Evolutionary conservation across 2,113 vertebrate genomes (phyloP).

Genomic region (Nothocercus nigrocapillus): DNA sequence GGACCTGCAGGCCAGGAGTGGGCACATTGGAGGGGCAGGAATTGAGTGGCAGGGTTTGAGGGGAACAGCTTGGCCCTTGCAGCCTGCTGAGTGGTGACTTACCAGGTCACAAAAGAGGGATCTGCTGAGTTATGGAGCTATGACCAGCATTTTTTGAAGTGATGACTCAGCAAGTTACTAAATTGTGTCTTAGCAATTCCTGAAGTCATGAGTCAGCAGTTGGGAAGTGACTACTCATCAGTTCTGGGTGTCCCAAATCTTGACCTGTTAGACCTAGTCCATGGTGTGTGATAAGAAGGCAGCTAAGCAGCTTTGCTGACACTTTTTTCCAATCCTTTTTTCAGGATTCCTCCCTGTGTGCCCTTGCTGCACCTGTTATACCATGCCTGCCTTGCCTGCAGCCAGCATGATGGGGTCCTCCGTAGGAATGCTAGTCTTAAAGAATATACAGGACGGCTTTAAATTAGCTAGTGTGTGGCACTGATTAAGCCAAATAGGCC

Average conservation of each 20-base stretch:
- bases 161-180: not conserved
- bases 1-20: fast-evolving
- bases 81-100: fast-evolving
- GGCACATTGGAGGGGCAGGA: not conserved
- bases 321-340: too few relatives aligned
- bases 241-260: too few relatives aligned
- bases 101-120: too few relatives aligned
- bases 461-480: not conserved
- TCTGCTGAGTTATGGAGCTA: not conserved
- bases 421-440: not conserved
- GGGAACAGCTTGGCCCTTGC: not conserved
- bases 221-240: too few relatives aligned
- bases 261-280: too few relatives aligned
- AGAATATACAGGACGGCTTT: not conserved
- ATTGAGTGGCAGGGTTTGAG: too few relatives aligned
- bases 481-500: not conserved
- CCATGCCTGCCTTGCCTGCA: not conserved
- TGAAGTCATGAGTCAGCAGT: not conserved
- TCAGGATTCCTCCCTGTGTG: not conserved
- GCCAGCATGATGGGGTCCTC: not conserved
- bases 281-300: too few relatives aligned
- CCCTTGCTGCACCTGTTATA: too few relatives aligned
- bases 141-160: not conserved
- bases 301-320: not conserved
- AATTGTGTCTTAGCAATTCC: not conserved